Conservation (phyloP, 2,113 vertebrate genomes). For the Lota lota region DNA sequence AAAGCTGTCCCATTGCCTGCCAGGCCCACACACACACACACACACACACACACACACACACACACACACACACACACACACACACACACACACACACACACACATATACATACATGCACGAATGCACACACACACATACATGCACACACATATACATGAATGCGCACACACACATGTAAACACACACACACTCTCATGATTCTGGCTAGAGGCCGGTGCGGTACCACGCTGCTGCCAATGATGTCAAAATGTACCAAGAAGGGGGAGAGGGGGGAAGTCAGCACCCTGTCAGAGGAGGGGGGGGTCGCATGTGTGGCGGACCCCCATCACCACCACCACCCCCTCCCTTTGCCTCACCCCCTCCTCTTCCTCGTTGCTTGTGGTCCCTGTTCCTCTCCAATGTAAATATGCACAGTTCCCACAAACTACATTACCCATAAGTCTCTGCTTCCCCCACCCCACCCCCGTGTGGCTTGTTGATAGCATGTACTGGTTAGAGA, state of each 20-base stretch:
- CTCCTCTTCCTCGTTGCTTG: conserved; percentile 48
- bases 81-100: conserved; percentile 3
- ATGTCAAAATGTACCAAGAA: conserved; percentile 75
- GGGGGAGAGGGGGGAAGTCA: conserved; percentile 45
- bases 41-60: conserved; percentile 8
- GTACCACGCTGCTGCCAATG: conserved; percentile 70
- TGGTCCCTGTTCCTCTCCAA: conserved; percentile 51
- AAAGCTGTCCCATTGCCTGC: conserved; percentile 50
- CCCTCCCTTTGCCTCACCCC: conserved; percentile 22
- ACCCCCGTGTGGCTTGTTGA: conserved; percentile 76
- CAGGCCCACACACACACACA: conserved; percentile 13
- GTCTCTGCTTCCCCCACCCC: conserved; percentile 57
- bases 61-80: background rate
- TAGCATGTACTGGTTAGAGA: conserved; percentile 82
- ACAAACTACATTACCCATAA: conserved; percentile 51
- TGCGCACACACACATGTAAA: background rate
- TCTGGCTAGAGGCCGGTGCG: too few relatives aligned
- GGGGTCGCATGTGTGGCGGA: conserved; percentile 45
- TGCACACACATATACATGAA: background rate
- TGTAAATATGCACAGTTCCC: conserved; percentile 77
- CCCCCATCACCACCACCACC: conserved; percentile 56
- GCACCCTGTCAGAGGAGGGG: conserved; percentile 33
- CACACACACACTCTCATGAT: conserved; percentile 3
- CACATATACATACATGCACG: too few relatives aligned
- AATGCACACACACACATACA: background rate